A percentile compares a stretch with the other conserved stretches of the same genome.
phyloP scores from a whole-genome alignment of 2,113 vertebrate genomes.

The Malurus elegans region DNA sequence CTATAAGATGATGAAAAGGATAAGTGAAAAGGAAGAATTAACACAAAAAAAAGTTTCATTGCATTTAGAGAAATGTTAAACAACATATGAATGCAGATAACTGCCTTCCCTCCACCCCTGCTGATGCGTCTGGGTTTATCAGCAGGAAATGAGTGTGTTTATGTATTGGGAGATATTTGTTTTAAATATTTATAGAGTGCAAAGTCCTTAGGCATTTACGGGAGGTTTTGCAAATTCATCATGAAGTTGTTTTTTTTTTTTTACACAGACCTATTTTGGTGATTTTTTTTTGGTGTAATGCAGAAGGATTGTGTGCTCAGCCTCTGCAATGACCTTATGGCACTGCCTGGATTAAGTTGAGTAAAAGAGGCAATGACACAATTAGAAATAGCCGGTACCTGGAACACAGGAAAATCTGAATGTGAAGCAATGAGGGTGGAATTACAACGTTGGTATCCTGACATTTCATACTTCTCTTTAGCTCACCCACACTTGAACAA shows the following conservation, averaged over 20 bases:
- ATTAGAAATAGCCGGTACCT: not conserved
- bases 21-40: constrained; percentile 48
- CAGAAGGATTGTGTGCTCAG: not conserved
- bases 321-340: not conserved
- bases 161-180: constrained; percentile 64
- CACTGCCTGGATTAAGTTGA: not conserved
- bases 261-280: not conserved
- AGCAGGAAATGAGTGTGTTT: constrained; percentile 63
- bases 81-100: constrained; percentile 66
- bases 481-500: not conserved
- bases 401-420: not conserved
- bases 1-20: constrained; percentile 50
- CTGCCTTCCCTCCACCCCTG: constrained; percentile 27
- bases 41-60: constrained; percentile 20
- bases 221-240: constrained; percentile 52
- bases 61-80: constrained; percentile 62
- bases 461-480: not conserved
- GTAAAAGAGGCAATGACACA: not conserved
- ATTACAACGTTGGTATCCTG: not conserved
- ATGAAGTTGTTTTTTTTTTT: not conserved
- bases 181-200: constrained; percentile 76
- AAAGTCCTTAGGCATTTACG: constrained; percentile 63
- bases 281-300: constrained; percentile 4
- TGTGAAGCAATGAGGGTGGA: not conserved
- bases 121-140: constrained; percentile 62